Evolutionary conservation across 2,888 invertebrate genomes (phyloP), one percentile per base, ranked within the genome.

Genomic region (Automeris io): DNA sequence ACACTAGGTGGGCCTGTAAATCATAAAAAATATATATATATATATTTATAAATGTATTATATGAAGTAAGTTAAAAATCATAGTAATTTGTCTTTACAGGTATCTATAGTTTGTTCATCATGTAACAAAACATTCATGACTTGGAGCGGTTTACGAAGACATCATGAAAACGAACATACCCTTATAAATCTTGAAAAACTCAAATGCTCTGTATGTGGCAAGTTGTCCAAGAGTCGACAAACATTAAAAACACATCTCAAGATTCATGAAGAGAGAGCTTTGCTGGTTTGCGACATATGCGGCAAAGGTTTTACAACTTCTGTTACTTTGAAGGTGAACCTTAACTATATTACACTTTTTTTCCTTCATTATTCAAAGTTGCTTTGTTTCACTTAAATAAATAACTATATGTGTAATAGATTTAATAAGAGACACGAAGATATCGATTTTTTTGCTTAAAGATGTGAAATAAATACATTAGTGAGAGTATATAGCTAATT

Each of bases 101-200:
- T 51, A 12, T 41, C 59, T 37, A 76, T 79, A 31, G 51, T 54
- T 34, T 86, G 86, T 42, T 32, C 50, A 8, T 55, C 65, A 3
- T 87, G 87, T 43, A 65, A 70, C 38, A 85, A 82, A 53, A 71
- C 62, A 9, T 87, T 81, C 41, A 52, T 62, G 42, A 79, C 78
- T 1, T 75, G 74, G 71, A 73, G 72, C 46, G 78, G 80, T 1
- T 46, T 82, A 1, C 61, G 65, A 18, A 57, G 76, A 1, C 87
- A 87, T 54, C 62, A 67, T 2, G 65, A 69, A 18, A 75, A 57
- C 32, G 70, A 70, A 42, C 86, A 86, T 45, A 65, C 63, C 1
- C 51, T 55, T 2, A 57, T 72, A 1, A 65, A 59, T 11, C 48
- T 78, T 1, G 63, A 63, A 16, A 65, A 64, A 11, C 52, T 82